A percentile compares a stretch with the other conserved stretches of the same genome.
phyloP scores from a whole-genome alignment of 2,113 vertebrate species.

The Orcinus orca region DNA sequence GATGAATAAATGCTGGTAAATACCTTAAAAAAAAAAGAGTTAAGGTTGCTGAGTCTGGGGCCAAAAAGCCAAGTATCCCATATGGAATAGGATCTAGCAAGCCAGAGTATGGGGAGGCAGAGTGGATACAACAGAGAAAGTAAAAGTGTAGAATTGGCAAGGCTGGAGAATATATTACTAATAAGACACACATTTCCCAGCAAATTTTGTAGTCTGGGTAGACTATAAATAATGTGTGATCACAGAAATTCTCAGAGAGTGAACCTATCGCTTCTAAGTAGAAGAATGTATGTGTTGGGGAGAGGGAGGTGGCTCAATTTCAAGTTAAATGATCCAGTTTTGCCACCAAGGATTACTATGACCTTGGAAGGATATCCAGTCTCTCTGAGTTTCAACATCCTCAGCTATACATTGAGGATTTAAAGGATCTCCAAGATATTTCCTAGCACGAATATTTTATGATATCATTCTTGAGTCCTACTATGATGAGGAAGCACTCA shows the following conservation, averaged over 20 bases:
- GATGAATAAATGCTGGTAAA: neutral
- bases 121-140: conserved; percentile 58
- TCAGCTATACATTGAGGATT: neutral
- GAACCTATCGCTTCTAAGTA: conserved; percentile 73
- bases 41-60: conserved; percentile 20
- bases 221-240: conserved; percentile 79
- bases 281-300: conserved; percentile 9
- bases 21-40: neutral
- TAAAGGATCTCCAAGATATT: conserved; percentile 12
- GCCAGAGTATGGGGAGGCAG: conserved; percentile 36
- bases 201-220: conserved; percentile 74
- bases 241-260: conserved; percentile 75
- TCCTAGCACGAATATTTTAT: conserved; percentile 19
- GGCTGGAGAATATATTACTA: conserved; percentile 76
- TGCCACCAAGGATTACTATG: conserved; percentile 42
- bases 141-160: conserved; percentile 73
- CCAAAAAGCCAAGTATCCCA: conserved; percentile 71
- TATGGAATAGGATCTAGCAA: conserved; percentile 67
- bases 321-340: conserved; percentile 62
- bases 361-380: conserved; percentile 54
- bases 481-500: neutral
- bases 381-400: neutral
- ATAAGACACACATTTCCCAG: conserved; percentile 75
- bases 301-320: conserved; percentile 40
- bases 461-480: conserved; percentile 9